Conservation (phyloP, 2,113 vertebrate species). For the Cyprinodon variegatus region DNA sequence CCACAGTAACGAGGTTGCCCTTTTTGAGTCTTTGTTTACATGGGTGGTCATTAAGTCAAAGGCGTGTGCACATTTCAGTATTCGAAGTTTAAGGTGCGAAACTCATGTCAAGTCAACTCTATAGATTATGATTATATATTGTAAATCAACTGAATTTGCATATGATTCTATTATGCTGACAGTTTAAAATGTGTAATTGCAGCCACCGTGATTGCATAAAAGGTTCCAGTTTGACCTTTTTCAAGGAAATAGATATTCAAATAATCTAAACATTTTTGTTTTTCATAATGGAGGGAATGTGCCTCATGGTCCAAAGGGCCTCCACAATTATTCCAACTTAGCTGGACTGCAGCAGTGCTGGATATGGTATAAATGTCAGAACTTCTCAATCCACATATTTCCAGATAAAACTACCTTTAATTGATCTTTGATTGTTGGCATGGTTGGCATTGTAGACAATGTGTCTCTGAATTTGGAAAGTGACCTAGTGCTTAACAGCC, state of each 20-base stretch:
- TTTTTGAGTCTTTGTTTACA: conserved; percentile 63
- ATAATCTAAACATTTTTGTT: not conserved
- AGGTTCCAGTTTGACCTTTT: not conserved
- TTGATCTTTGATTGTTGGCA: too few species aligned
- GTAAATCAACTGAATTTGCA: conserved; percentile 30
- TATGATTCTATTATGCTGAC: conserved; percentile 28
- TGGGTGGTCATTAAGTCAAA: conserved; percentile 63
- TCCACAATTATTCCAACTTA: too few species aligned
- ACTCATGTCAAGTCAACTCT: conserved; percentile 14
- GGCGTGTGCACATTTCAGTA: conserved; percentile 45
- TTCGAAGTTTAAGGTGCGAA: conserved; percentile 33
- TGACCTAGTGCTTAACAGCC: too few species aligned
- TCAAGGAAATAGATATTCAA: not conserved
- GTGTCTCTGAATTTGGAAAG: too few species aligned
- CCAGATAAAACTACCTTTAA: too few species aligned
- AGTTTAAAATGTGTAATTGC: conserved; percentile 34
- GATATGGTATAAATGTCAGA: too few species aligned
- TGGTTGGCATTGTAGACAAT: too few species aligned
- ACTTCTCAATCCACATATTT: too few species aligned
- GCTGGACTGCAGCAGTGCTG: too few species aligned
- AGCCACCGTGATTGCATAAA: not conserved
- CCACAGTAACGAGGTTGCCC: conserved; percentile 57
- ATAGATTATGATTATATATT: conserved; percentile 38
- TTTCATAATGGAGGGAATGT: not conserved
- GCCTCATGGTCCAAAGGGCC: too few species aligned